Evolutionary conservation across 2,888 invertebrate genomes (phyloP), one percentile per base, ranked within the genome.

Genomic region (Diplazon laetatorius): DNA sequence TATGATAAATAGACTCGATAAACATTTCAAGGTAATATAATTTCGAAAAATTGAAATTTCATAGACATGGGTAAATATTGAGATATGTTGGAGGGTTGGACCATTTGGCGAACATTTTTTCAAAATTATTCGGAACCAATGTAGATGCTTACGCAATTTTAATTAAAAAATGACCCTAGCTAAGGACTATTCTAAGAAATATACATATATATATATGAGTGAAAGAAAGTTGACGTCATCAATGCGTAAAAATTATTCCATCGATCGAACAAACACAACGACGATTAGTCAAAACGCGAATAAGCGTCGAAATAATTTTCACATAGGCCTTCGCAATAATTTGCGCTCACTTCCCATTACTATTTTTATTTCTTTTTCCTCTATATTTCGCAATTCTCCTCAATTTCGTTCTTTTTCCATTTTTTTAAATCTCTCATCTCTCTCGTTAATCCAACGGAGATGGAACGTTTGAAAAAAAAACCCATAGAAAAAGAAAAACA

Each of bases 271-370:
- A 14, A 65, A 37, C 18, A 42, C 12, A 39, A 39, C 39, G 20
- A 66, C 39, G 39, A 66, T 39, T 52, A 52, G 1, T 16, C 39
- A 39, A 20, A 66, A 66, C 52, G 25, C 65, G n/a, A 37, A 20
- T 39, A 22, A n/a, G 65, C 65, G 65, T 39, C 52, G 30, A 22
- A 66, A 66, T 39, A 66, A 66, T 39, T 14, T 52, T 50, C 52
- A 39, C 42, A 42, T 52, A 66, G 52, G 65, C 65, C 65, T 39
- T 16, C 52, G 65, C 65, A 39, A 52, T 39, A 66, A 3, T 39
- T 25, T 39, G 16, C 50, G 39, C 42, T 14, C 22, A 50, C n/a
- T n/a, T n/a, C 52, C 22, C 52, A 20, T 52, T 39, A 30, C 10
- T n/a, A 52, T 52, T 30, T n/a, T n/a, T n/a, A n/a, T n/a, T n/a